These are phyloP conservation scores for Nanorana parkeri DNA, from an alignment of 2,113 vertebrate species.

Conservation along the genomic window DNA sequence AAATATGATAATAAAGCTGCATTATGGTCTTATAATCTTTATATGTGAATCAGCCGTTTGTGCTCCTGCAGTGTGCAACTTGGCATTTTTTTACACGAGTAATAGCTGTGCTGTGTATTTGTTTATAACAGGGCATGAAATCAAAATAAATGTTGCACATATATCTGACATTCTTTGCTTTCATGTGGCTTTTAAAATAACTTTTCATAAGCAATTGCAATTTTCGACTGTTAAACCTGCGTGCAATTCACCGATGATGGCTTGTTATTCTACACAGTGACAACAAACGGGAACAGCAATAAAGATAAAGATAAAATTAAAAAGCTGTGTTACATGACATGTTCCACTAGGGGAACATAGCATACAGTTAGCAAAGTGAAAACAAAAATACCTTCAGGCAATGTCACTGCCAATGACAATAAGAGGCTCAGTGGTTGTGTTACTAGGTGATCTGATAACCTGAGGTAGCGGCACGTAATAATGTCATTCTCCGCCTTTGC, in stretches of 20 bases:
- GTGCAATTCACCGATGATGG: conserved; percentile 24
- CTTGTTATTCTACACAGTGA: conserved; percentile 32
- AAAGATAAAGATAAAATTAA: conserved; percentile 48
- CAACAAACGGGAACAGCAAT: conserved; percentile 25
- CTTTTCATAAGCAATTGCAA: conserved; percentile 39
- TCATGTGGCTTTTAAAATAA: conserved; percentile 48
- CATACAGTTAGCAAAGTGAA: conserved; percentile 11
- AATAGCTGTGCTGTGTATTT: conserved; percentile 33
- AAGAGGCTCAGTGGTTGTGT: conserved; percentile 29
- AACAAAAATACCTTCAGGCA: conserved; percentile 30
- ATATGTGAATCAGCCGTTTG: conserved; percentile 15
- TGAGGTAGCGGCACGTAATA: conserved; percentile 19
- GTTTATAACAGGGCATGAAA: conserved; percentile 39
- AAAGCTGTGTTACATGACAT: conserved; percentile 45
- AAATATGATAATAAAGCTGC: conserved; percentile 17
- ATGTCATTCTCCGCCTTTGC: conserved; percentile 27
- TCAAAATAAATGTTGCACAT: conserved; percentile 37
- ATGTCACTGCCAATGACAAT: conserved; percentile 34
- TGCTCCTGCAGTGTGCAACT: conserved; percentile 32
- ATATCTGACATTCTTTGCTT: conserved; percentile 40
- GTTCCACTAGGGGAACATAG: conserved; percentile 40
- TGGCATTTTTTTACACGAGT: conserved; percentile 30
- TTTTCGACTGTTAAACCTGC: conserved; percentile 46
- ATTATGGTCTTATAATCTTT: conserved; percentile 24
- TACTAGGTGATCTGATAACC: conserved; percentile 45